Percentiles rank a stretch among this genome's conserved stretches.
These are phyloP conservation scores for Frankliniella fusca DNA, from an alignment of 2,888 invertebrate species.

Conservation along the genomic window DNA sequence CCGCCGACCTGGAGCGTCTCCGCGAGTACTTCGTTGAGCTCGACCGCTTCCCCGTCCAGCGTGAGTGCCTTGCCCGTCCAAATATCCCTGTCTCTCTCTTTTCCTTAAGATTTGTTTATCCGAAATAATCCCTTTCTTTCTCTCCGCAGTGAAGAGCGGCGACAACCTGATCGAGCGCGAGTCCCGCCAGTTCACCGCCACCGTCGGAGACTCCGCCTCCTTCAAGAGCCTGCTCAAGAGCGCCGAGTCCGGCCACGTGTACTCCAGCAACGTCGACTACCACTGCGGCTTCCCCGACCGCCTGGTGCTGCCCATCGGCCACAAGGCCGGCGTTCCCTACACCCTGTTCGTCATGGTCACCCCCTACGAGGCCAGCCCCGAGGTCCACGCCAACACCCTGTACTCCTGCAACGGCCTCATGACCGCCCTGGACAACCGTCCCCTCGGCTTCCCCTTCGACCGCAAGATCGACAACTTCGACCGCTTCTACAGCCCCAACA, in stretches of 20 bases:
- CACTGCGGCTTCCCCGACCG: constrained; percentile 53
- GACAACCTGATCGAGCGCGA: constrained; percentile 63
- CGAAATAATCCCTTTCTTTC: background rate
- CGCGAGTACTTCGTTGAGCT: constrained; percentile 62
- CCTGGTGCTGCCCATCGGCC: constrained; percentile 62
- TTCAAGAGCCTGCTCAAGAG: constrained; percentile 61
- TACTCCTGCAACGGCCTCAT: constrained; percentile 52
- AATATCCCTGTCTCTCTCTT: too few species aligned
- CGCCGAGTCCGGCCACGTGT: constrained; percentile 48
- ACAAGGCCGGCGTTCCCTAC: constrained; percentile 58
- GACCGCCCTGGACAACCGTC: constrained; percentile 54
- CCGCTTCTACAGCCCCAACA: constrained; percentile 62
- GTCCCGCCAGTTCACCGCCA: constrained; percentile 62
- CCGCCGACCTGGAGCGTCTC: constrained; percentile 59
- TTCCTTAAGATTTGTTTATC: background rate
- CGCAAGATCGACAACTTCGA: constrained; percentile 56
- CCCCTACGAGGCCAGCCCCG: constrained; percentile 46
- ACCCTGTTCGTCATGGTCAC: constrained; percentile 59
- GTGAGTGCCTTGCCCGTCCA: constrained; percentile 39
- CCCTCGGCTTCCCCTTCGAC: constrained; percentile 72
- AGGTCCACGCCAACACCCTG: constrained; percentile 41
- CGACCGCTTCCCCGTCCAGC: constrained; percentile 58
- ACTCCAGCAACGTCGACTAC: constrained; percentile 52
- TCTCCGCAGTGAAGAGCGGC: constrained; percentile 53
- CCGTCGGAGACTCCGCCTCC: constrained; percentile 60